Percentiles rank a stretch among this genome's conserved stretches.
Conservation (phyloP, 2,113 vertebrate genomes). For the Sinocyclocheilus grahami region DNA sequence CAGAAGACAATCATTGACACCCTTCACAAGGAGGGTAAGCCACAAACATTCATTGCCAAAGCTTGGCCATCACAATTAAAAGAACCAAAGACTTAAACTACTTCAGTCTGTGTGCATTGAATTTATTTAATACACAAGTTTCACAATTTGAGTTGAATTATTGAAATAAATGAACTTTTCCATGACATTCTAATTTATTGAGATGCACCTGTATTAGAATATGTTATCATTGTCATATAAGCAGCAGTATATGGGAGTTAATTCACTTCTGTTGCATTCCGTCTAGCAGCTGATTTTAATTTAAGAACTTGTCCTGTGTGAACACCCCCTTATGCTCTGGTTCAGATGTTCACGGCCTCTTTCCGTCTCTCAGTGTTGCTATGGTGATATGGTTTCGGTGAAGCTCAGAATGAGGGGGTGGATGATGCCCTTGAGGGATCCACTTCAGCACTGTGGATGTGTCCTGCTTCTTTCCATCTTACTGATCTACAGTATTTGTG, state of each 20-base stretch:
- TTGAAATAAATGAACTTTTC: too few relatives aligned
- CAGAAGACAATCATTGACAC: too few relatives aligned
- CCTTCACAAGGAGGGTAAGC: too few relatives aligned
- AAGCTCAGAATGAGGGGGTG: not conserved
- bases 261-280: not conserved
- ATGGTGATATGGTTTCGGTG: not conserved
- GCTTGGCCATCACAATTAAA: too few relatives aligned
- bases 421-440: conserved; percentile 18
- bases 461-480: conserved; percentile 12
- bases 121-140: too few relatives aligned
- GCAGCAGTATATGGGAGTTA: not conserved
- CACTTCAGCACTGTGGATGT: not conserved
- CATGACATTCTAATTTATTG: too few relatives aligned
- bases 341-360: not conserved
- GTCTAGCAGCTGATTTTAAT: not conserved
- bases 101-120: too few relatives aligned
- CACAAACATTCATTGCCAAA: too few relatives aligned
- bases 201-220: not conserved
- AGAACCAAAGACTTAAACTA: too few relatives aligned
- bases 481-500: conserved; percentile 35
- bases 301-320: not conserved
- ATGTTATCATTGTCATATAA: not conserved
- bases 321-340: not conserved
- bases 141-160: too few relatives aligned
- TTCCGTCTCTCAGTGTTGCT: conserved; percentile 25